Evolutionary conservation across 1,140 invertebrate genomes (phyloP), one percentile per base, ranked within the genome.

Genomic region (Dreissena polymorpha): DNA sequence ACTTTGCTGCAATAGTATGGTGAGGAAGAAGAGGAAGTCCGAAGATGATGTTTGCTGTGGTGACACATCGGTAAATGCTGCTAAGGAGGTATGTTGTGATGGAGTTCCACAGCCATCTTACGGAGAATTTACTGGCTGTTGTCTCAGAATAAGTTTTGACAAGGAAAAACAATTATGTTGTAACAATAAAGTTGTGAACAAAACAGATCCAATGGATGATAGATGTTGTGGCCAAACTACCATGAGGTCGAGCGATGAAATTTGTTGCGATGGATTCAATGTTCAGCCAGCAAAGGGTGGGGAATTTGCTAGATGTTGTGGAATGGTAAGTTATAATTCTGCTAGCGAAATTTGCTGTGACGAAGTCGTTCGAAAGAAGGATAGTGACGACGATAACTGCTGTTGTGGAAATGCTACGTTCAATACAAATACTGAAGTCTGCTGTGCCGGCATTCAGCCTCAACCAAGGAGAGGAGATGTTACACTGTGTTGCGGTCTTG

Each of bases 341-440:
- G 67, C 60, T 25, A 77, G 18, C 14, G 53, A 39, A 8, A 50
- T 83, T 7, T 83, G 81, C 49, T 83, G 81, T 53, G 65, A 83
- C 21, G 71, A 69, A 10, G 25, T n/a, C 7, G 76, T 83, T 49
- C 57, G 23, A 57, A 23, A 68, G 10, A 83, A 83, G 55, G 27
- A 51, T 27, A 60, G 57, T 60, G 69, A 65, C 53, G 55, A 55
- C 23, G 81, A 83, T 63, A 71, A 83, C 27, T 83, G 81, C 21
- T 83, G 81, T 71, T 83, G 81, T 77, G 81, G 81, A 16, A 77
- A 83, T 50, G 76, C 81, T 12, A 76, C 81, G 23, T 76, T 76
- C 25, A 83, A 83, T 53, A 77, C 81, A 10, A 68, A 70, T 51
- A 77, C 68, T 50, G 81, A 83, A 64, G 81, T 83, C 23, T 83